Percentiles rank a stretch among this genome's conserved stretches.
Conservation (phyloP, 2,888 invertebrate species). For the Cryptophagus acutangulus region DNA sequence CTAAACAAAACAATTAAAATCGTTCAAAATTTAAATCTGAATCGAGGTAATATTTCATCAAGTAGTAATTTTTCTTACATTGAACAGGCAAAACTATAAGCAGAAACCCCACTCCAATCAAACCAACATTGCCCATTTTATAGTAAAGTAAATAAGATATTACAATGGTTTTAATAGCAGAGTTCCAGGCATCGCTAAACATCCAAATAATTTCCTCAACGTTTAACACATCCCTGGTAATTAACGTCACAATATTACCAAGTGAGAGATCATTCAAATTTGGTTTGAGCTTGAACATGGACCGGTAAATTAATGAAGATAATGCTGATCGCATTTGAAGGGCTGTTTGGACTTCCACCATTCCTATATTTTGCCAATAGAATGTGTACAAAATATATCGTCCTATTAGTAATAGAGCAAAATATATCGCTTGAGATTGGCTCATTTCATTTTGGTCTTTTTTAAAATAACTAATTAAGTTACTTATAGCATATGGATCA, state of each 20-base stretch:
- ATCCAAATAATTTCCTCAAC: conserved; percentile 84
- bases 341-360: conserved; percentile 63
- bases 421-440: too few species aligned
- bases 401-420: too few species aligned
- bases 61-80: too few species aligned
- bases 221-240: conserved; percentile 87
- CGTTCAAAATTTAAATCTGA: background rate
- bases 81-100: conserved; percentile 31
- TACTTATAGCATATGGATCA: too few species aligned
- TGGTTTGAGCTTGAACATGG: conserved; percentile 21
- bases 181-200: conserved; percentile 87
- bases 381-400: too few species aligned
- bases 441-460: too few species aligned
- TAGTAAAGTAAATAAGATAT: conserved; percentile 73
- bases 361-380: conserved; percentile 85
- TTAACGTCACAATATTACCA: conserved; percentile 73
- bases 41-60: too few species aligned
- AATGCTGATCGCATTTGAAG: conserved; percentile 77
- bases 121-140: conserved; percentile 51
- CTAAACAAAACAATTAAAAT: conserved; percentile 18
- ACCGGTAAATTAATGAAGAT: conserved; percentile 71
- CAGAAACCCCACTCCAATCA: conserved; percentile 53
- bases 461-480: too few species aligned
- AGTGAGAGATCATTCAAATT: background rate
- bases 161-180: conserved; percentile 75